A percentile compares a stretch with the other conserved stretches of the same genome.
These are phyloP conservation scores for Python bivittatus DNA, from an alignment of 2,113 vertebrate species.

Conservation along the genomic window DNA sequence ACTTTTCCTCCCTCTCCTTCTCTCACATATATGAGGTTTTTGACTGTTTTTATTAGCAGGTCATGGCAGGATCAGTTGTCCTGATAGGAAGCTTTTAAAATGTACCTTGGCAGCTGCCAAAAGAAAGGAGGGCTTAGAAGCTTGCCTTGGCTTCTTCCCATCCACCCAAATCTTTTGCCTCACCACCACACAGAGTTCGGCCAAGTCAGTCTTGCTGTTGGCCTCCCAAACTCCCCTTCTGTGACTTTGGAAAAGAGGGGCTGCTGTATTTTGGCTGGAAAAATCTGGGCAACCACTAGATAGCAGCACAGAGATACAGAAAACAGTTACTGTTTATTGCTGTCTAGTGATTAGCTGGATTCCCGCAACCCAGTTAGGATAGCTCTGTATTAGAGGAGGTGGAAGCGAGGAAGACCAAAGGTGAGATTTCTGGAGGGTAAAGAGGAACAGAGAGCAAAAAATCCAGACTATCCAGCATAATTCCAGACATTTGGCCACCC, in stretches of 20 bases:
- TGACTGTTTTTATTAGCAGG: background rate
- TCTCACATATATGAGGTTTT: background rate
- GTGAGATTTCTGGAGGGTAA: background rate
- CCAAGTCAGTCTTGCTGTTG: background rate
- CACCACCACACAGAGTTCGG: background rate
- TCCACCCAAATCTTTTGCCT: background rate
- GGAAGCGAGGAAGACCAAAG: background rate
- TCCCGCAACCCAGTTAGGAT: background rate
- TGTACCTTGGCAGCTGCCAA: background rate
- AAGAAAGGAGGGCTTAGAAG: background rate
- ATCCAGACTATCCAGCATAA: no score
- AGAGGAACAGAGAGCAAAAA: no score
- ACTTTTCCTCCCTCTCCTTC: background rate
- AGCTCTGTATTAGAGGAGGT: background rate
- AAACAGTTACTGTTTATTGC: background rate
- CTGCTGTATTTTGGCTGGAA: background rate
- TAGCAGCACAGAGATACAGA: background rate
- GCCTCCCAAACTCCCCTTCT: background rate
- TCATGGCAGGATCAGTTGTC: background rate
- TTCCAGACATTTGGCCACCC: no score
- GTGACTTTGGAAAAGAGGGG: background rate
- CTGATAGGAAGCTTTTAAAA: background rate
- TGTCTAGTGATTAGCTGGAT: background rate
- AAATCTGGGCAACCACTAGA: background rate
- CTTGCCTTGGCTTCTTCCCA: background rate